Base-by-base conservation (phyloP, 2,888 invertebrate species). In the Amphipyra tragopoginis region DNA sequence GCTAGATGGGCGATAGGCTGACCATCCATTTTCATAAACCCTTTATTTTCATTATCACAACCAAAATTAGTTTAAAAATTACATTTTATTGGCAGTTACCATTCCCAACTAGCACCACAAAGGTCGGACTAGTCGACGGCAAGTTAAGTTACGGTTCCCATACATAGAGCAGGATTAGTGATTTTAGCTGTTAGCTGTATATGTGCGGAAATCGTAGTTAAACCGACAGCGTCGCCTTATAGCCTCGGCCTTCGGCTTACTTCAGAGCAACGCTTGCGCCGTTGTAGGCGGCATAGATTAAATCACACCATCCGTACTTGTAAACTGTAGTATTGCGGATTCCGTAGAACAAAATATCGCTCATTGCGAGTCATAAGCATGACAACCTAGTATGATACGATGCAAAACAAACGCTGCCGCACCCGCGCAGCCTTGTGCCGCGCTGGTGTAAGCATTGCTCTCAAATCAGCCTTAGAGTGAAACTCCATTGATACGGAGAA, bases 401-500 rank as follows among this genome's bases (percentile, higher is more conserved):
- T 71, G 34, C 29, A 43, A 15, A 34, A 21, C 36, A 42, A 14
- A 13, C 10, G 40, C 21, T 10, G 13, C 13, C n/a, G n/a, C n/a
- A 39, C 50, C 42, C n/a, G 34, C 34, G 6, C 29, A 29, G 29
- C 34, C 14, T 13, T 0, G n/a, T 21, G 40, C 5, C 49, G 21
- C 29, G 3, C 65, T 44, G 29, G 1, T 29, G 6, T 66, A 40
- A 52, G 43, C 8, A 21, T 48, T 59, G 60, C 47, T 49, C 42
- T 52, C 13, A 33, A 43, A 40, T 65, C 29, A 65, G 65, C 51
- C 36, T 36, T 42, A 67, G 60, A 73, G 67, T 68, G 67, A 68
- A 66, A 66, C 47, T 68, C 67, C 73, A 67, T 47, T 58, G 14
- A 67, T 72, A 51, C 40, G 65, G 33, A 40, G 13, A 67, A 65